A percentile compares a stretch with the other conserved stretches of the same genome.
phyloP scores from a whole-genome alignment of 2,113 vertebrate genomes.

The Equus quagga region DNA sequence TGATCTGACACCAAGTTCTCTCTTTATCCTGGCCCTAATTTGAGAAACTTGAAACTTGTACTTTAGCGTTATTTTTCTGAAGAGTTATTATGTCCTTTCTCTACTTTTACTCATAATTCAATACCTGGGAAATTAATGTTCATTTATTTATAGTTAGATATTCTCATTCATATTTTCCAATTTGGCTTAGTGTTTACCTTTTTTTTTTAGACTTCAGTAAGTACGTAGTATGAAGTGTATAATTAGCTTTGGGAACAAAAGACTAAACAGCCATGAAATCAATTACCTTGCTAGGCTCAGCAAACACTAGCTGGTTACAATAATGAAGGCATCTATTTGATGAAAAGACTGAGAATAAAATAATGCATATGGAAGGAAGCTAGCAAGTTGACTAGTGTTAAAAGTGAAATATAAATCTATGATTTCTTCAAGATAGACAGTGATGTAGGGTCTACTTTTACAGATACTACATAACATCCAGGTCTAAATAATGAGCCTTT shows the following conservation, averaged over 20 bases:
- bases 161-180: conserved; percentile 49
- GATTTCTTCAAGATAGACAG: conserved; percentile 29
- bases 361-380: neutral
- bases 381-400: conserved; percentile 24
- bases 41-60: conserved; percentile 30
- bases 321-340: neutral
- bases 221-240: conserved; percentile 10
- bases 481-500: conserved; percentile 17
- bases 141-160: conserved; percentile 37
- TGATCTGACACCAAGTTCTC: neutral
- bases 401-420: conserved; percentile 36
- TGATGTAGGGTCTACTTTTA: neutral
- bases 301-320: conserved; percentile 20
- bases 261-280: conserved; percentile 6
- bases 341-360: conserved; percentile 46
- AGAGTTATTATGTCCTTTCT: conserved; percentile 18
- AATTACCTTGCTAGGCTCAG: conserved; percentile 51
- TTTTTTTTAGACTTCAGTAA: conserved; percentile 50
- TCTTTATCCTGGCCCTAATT: neutral
- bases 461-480: neutral
- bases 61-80: conserved; percentile 10
- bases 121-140: neutral
- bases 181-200: neutral
- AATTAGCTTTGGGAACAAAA: conserved; percentile 59
- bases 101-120: conserved; percentile 31